Percentiles rank a stretch among this genome's conserved stretches.
Conservation (phyloP, 2,888 invertebrate species). For the Athetis lepigone region DNA sequence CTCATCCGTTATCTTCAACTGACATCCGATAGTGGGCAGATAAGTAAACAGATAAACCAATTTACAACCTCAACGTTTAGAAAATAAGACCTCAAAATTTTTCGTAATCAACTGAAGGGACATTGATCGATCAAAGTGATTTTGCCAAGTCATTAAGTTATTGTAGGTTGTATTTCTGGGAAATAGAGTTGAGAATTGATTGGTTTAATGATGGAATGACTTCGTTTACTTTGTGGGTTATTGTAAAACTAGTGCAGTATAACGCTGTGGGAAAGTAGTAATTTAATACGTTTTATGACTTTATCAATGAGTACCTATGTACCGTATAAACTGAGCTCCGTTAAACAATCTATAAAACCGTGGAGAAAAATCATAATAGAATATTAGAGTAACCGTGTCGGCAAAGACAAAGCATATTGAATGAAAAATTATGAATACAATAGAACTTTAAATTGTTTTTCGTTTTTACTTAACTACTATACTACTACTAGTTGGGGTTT, state of each 20-base stretch:
- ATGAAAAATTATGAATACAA: not conserved
- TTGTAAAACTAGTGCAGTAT: conserved; percentile 57
- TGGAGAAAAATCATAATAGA: not conserved
- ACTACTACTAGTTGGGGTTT: too few relatives aligned
- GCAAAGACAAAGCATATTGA: not conserved
- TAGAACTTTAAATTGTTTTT: too few relatives aligned
- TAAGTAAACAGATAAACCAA: conserved; percentile 48
- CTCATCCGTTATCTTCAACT: conserved; percentile 75
- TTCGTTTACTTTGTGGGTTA: conserved; percentile 53
- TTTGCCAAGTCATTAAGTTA: conserved; percentile 10
- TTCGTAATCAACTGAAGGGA: conserved; percentile 47
- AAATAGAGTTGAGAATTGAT: conserved; percentile 40
- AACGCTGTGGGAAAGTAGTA: conserved; percentile 66
- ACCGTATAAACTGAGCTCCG: conserved; percentile 20
- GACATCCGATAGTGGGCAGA: conserved; percentile 69
- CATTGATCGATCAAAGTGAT: conserved; percentile 63
- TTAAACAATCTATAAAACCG: conserved; percentile 7
- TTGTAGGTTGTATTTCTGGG: conserved; percentile 1
- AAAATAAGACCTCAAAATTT: conserved; percentile 50
- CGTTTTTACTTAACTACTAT: too few relatives aligned
- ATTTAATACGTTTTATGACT: conserved; percentile 62
- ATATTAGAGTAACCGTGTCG: too few relatives aligned
- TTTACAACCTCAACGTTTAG: conserved; percentile 42
- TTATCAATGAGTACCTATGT: conserved; percentile 25
- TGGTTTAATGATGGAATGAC: conserved; percentile 1